Conservation (phyloP, 2,797 vertebrate genomes). For the Heterohyrax brucei region DNA sequence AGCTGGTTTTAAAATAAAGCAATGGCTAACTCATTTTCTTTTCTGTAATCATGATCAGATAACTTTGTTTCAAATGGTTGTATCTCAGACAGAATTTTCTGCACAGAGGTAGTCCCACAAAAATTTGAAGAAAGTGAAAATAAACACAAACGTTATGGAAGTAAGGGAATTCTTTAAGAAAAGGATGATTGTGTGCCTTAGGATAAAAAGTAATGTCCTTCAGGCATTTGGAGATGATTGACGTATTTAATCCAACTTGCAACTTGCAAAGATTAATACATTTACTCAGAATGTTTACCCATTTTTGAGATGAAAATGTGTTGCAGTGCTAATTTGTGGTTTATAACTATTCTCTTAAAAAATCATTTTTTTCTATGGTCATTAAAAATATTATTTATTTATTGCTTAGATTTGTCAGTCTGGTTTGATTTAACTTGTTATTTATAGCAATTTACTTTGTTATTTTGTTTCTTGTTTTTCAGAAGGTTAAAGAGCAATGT, state of each 20-base stretch:
- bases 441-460: background rate
- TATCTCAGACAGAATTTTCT: conserved; percentile 29
- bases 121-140: conserved; percentile 5
- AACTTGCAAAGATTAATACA: background rate
- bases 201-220: background rate
- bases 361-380: conserved; percentile 23
- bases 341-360: conserved; percentile 12
- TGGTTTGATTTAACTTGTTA: conserved; percentile 27
- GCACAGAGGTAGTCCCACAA: background rate
- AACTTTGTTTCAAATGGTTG: conserved; percentile 7
- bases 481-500: background rate
- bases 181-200: conserved; percentile 17
- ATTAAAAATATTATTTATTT: conserved; percentile 34
- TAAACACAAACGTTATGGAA: background rate
- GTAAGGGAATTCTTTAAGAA: background rate
- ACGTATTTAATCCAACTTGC: conserved; percentile 17
- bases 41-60: background rate
- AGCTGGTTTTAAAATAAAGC: conserved; percentile 10
- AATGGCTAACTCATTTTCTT: conserved; percentile 1
- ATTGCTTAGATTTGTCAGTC: conserved; percentile 65
- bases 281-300: conserved; percentile 7
- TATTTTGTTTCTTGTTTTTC: conserved; percentile 52
- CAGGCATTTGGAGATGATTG: conserved; percentile 30
- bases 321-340: conserved; percentile 7
- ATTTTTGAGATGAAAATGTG: conserved; percentile 7